phyloP scores from a whole-genome alignment of 2,888 invertebrate species.

The Hypsopygia costalis region DNA sequence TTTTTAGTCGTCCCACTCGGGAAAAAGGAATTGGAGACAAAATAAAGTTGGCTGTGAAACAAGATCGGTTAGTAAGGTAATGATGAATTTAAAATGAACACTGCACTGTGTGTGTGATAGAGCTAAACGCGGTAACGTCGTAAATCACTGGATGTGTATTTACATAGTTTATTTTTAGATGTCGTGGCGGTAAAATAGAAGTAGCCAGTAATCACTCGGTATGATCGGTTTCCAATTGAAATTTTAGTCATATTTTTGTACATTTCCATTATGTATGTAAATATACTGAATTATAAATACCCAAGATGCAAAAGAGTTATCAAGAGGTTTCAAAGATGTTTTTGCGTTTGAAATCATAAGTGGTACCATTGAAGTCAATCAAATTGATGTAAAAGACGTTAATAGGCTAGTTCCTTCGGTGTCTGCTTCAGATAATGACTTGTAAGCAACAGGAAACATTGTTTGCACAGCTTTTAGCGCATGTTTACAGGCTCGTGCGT shows the following conservation, averaged over 20 bases:
- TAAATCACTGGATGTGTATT: slow-evolving; percentile 1
- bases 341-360: too few species aligned
- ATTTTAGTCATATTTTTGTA: neutral
- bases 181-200: slow-evolving; percentile 4
- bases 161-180: neutral
- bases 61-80: slow-evolving; percentile 75
- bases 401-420: slow-evolving; percentile 2
- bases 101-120: slow-evolving; percentile 61
- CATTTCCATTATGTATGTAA: neutral
- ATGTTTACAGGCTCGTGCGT: slow-evolving; percentile 23
- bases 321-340: too few species aligned
- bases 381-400: neutral
- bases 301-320: neutral
- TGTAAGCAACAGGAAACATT: slow-evolving; percentile 5
- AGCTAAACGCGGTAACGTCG: slow-evolving; percentile 27
- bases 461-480: slow-evolving; percentile 33
- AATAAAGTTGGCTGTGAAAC: slow-evolving; percentile 76
- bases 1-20: slow-evolving; percentile 76
- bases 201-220: neutral
- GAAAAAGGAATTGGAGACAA: slow-evolving; percentile 74
- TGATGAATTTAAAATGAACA: slow-evolving; percentile 43
- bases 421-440: slow-evolving; percentile 11
- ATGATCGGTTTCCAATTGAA: neutral
- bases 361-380: neutral
- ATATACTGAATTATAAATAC: slow-evolving; percentile 2